Conservation (phyloP, 1,140 invertebrate species). For the Parapsyche elsis region DNA sequence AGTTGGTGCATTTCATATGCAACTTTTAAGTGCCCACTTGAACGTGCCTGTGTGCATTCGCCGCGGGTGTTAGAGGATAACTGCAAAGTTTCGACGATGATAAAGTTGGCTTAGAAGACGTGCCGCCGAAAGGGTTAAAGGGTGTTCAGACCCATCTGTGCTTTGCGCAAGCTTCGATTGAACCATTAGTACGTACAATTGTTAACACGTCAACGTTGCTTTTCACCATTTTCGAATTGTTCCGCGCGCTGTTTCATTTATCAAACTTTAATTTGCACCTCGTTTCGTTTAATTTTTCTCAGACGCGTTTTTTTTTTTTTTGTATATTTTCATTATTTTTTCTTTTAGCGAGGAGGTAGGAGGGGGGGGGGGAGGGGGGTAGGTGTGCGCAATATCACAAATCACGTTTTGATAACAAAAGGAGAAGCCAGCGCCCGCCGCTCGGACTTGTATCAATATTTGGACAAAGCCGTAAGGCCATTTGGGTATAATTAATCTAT, state of each 20-base stretch:
- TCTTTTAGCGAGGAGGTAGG: neutral
- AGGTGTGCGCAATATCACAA: constrained; percentile 34
- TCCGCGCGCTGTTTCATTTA: neutral
- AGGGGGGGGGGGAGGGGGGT: neutral
- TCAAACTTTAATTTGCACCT: constrained; percentile 30
- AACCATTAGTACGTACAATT: neutral
- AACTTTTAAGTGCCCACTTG: too few species aligned
- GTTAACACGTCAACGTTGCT: neutral
- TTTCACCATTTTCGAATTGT: neutral
- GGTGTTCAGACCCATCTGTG: neutral
- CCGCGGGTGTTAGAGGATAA: too few species aligned
- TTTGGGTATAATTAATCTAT: constrained; percentile 46
- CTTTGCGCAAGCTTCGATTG: too few species aligned
- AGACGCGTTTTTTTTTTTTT: neutral
- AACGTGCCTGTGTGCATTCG: too few species aligned
- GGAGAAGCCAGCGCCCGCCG: neutral
- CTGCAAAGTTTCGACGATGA: too few species aligned
- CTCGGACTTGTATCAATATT: constrained; percentile 45
- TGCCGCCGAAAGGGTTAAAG: neutral
- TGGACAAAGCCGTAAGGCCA: constrained; percentile 43
- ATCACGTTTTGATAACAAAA: constrained; percentile 44
- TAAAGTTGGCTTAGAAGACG: too few species aligned
- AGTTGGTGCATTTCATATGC: too few species aligned
- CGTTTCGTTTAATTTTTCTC: neutral
- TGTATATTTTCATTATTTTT: neutral